phyloP scores from a whole-genome alignment of 2,888 invertebrate species.

The Epirrita christyi region DNA sequence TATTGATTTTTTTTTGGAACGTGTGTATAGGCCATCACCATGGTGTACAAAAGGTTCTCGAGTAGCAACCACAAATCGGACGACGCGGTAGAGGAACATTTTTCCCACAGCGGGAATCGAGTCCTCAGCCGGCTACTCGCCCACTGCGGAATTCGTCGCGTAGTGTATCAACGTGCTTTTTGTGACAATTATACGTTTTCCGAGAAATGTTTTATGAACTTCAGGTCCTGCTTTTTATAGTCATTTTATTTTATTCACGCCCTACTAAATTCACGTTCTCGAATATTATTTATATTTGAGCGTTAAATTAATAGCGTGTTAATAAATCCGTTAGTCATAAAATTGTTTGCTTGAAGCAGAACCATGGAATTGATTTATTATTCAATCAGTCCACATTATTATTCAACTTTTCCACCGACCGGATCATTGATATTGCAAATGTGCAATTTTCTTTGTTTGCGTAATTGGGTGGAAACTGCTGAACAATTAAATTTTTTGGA shows the following conservation, averaged over 20 bases:
- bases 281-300: conserved; percentile 5
- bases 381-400: conserved; percentile 40
- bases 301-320: conserved; percentile 8
- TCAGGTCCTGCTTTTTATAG: too few relatives aligned
- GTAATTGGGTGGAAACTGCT: conserved; percentile 50
- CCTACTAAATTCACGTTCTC: not conserved
- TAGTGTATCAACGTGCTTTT: too few relatives aligned
- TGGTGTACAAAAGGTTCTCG: too few relatives aligned
- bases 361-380: conserved; percentile 27
- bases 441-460: conserved; percentile 48
- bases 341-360: conserved; percentile 27
- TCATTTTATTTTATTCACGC: not conserved
- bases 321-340: conserved; percentile 20
- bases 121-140: too few relatives aligned
- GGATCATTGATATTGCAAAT: conserved; percentile 46
- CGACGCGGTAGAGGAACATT: too few relatives aligned
- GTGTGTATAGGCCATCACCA: too few relatives aligned
- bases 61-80: too few relatives aligned
- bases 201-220: too few relatives aligned
- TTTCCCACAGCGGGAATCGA: too few relatives aligned
- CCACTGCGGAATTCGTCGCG: too few relatives aligned
- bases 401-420: conserved; percentile 43
- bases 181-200: too few relatives aligned
- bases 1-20: too few relatives aligned
- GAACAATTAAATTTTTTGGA: conserved; percentile 26